These are phyloP conservation scores for Marisa cornuarietis DNA, from an alignment of 1,140 invertebrate species.

Conservation along the genomic window DNA sequence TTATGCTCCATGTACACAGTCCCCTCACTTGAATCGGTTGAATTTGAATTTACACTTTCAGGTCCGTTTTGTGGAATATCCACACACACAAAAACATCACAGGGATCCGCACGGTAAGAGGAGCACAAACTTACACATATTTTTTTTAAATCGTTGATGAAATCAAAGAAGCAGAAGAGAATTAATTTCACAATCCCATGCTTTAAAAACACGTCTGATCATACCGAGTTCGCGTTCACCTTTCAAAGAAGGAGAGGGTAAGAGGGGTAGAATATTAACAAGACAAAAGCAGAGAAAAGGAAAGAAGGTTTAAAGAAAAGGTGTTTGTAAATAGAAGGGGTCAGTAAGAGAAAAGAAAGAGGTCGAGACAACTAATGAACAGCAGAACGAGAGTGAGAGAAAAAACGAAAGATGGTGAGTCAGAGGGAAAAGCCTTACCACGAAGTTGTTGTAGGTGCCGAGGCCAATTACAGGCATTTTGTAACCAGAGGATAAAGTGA, in stretches of 20 bases:
- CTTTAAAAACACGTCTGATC: background rate
- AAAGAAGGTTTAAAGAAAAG: background rate
- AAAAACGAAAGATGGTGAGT: background rate
- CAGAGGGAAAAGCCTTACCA: background rate
- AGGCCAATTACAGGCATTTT: background rate
- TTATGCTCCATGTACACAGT: too few species aligned
- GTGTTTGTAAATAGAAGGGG: background rate
- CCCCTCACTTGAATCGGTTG: too few species aligned
- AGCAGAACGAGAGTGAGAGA: constrained; percentile 1
- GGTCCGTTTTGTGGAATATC: too few species aligned
- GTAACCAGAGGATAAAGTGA: background rate
- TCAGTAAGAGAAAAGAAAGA: background rate
- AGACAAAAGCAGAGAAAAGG: background rate
- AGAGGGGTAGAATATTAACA: background rate
- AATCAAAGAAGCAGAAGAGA: background rate
- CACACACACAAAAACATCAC: too few species aligned
- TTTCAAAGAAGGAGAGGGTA: background rate
- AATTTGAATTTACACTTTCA: too few species aligned
- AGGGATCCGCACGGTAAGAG: too few species aligned
- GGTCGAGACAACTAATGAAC: background rate
- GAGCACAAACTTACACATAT: too few species aligned
- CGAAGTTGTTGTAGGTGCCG: too few species aligned
- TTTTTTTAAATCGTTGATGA: too few species aligned
- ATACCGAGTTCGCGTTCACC: background rate
- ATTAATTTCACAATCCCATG: background rate